Evolutionary conservation across 2,888 invertebrate genomes (phyloP).

Genomic region (Bruchidius siliquastri): DNA sequence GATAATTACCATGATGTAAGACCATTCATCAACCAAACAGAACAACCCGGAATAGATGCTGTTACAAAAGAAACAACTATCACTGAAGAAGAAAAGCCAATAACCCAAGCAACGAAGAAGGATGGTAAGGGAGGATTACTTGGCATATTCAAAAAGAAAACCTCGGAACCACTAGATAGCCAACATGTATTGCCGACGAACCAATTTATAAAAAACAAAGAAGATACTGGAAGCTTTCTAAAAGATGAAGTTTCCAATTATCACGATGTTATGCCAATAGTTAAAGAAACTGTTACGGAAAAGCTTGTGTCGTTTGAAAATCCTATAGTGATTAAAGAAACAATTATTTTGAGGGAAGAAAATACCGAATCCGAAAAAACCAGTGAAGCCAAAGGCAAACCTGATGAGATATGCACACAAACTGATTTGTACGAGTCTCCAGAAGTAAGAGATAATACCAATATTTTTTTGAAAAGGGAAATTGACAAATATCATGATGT

Average conservation of each 20-base stretch:
- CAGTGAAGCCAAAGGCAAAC: not conserved
- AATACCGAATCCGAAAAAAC: not conserved
- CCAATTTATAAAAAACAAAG: constrained; percentile 10
- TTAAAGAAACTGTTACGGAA: not conserved
- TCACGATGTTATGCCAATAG: not conserved
- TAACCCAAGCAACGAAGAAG: constrained; percentile 6
- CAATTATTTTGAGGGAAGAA: not conserved
- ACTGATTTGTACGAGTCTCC: not conserved
- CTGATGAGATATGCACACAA: not conserved
- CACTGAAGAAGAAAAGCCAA: constrained; percentile 3
- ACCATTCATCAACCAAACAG: constrained; percentile 10
- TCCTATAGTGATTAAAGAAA: not conserved
- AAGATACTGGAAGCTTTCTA: constrained; percentile 19
- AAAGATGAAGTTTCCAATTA: constrained; percentile 2
- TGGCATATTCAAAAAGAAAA: constrained; percentile 21
- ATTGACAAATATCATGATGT: constrained; percentile 20
- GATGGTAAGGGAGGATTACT: constrained; percentile 18
- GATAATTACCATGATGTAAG: constrained; percentile 24
- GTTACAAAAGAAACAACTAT: not conserved
- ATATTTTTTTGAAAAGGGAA: constrained; percentile 19
- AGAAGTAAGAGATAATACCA: constrained; percentile 10
- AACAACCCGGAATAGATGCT: not conserved
- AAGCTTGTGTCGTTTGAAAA: not conserved
- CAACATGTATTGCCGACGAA: not conserved
- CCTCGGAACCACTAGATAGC: not conserved